Evolutionary conservation across 1,140 invertebrate species (phyloP), one percentile per base, ranked within the genome.

Genomic region (Magallana angulata): DNA sequence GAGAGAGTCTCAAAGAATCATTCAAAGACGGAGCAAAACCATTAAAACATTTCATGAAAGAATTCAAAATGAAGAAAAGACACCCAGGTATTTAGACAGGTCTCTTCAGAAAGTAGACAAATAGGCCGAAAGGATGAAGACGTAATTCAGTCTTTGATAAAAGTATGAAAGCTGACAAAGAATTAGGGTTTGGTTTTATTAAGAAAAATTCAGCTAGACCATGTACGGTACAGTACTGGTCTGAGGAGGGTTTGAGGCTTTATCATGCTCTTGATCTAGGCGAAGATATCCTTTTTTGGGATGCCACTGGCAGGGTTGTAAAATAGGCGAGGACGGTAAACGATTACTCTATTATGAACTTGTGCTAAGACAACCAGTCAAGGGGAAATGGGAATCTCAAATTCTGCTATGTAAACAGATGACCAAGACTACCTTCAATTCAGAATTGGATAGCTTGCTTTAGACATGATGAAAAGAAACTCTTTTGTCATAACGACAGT

Each of bases 31-130:
- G 18, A 18, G 62, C 62, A 64, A 16, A 64, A 64, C 18, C 62
- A 18, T 64, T 64, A 14, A 64, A 64, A 64, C 18, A 64, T 64
- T 64, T 64, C 18, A 64, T 64, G 62, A 64, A 64, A 64, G 62
- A 18, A 64, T 64, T 64, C 1, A 64, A 64, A 16, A 18, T 3
- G 6, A 18, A 64, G 62, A 14, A 16, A 64, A 64, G 62, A 14
- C 18, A 16, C 18, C 14, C 62, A 64, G 14, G 62, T 64, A 18
- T 64, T 64, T 48, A 48, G 36, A 48, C 36, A 48, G 5, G 1
- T 48, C 2, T 48, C 36, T 48, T 64, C 62, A 3, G 62, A 18
- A 64, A 64, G 14, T 18, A 64, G 62, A 64, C 62, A 64, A 64
- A 64, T 5, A 16, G 62, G 62, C 14, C 14, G 18, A 64, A 14